A percentile compares a stretch with the other conserved stretches of the same genome.
phyloP scores from a whole-genome alignment of 2,888 invertebrate genomes.

The Pseudococcus longispinus region DNA sequence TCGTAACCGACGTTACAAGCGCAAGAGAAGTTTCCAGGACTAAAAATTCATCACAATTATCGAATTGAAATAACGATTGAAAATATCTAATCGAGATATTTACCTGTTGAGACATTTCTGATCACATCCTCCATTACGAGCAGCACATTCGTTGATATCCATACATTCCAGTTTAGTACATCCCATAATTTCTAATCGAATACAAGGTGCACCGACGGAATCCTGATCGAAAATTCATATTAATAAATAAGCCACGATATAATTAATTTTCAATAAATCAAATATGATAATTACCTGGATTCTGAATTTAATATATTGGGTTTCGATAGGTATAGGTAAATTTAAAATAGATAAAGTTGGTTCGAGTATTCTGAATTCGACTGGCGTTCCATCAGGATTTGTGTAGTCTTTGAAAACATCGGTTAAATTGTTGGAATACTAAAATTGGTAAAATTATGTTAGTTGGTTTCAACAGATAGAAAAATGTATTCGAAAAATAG shows the following conservation, averaged over 20 bases:
- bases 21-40: conserved; percentile 86
- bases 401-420: conserved; percentile 90
- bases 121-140: conserved; percentile 88
- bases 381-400: conserved; percentile 90
- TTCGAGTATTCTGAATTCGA: conserved; percentile 88
- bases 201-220: conserved; percentile 85
- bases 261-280: not conserved
- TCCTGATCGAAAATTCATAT: conserved; percentile 65
- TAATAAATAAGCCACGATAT: not conserved
- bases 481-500: not conserved
- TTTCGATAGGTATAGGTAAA: conserved; percentile 88
- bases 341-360: conserved; percentile 90
- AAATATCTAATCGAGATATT: not conserved
- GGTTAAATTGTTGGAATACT: conserved; percentile 87
- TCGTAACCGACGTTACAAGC: conserved; percentile 91
- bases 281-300: conserved; percentile 65
- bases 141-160: conserved; percentile 87
- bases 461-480: not conserved
- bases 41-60: conserved; percentile 60
- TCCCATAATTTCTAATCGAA: conserved; percentile 91
- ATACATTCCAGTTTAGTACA: conserved; percentile 87
- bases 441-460: conserved; percentile 61
- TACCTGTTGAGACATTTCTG: conserved; percentile 87
- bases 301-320: conserved; percentile 84
- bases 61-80: not conserved